Evolutionary conservation across 1,140 invertebrate genomes (phyloP), one percentile per base, ranked within the genome.

Genomic region (Monomorium pharaonis): DNA sequence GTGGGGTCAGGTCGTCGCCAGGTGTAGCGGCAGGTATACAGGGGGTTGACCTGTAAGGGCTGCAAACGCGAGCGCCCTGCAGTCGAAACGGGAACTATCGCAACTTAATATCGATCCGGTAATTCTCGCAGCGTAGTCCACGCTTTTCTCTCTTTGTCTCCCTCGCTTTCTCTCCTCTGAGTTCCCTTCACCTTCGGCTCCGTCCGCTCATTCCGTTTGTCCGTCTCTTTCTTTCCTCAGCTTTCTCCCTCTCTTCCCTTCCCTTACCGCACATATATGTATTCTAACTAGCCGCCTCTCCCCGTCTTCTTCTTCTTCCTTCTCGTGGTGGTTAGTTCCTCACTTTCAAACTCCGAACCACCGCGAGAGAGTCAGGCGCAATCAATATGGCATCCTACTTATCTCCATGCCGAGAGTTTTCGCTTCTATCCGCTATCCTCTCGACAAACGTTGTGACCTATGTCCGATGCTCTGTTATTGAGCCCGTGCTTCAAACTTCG

Each of bases 371-470:
- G 91, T 93, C 92, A 91, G 90, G 94, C 90, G 92, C 92, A 94
- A 94, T 94, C 94, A 93, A 94, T 94, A 94, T 94, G 92, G 91
- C 88, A 94, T 94, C 91, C 93, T 93, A 94, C 93, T 94, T 94
- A 94, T 94, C 93, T 94, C 85, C 90, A 91, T 91, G 86, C 88
- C 88, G 81, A 84, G 85, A 84, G 76, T 76, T 89, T 87, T 92
- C 91, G 87, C 85, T 84, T 89, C 33, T 90, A 91, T 58, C 72
- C 65, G 87, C 56, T 90, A 91, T 60, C 74, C 72, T 74, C 84
- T 75, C 86, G 49, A 75, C 60, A 54, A 47, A 74, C 86, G 56
- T 58, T 74, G 58, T 76, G 58, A 54, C 70, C 83, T 77, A 69
- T 67, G 58, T 84, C 86, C 84, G 84, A 84, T 75, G 85, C 63